These are phyloP conservation scores for Wasmannia auropunctata DNA, from an alignment of 1,140 invertebrate genomes.

Conservation along the genomic window DNA sequence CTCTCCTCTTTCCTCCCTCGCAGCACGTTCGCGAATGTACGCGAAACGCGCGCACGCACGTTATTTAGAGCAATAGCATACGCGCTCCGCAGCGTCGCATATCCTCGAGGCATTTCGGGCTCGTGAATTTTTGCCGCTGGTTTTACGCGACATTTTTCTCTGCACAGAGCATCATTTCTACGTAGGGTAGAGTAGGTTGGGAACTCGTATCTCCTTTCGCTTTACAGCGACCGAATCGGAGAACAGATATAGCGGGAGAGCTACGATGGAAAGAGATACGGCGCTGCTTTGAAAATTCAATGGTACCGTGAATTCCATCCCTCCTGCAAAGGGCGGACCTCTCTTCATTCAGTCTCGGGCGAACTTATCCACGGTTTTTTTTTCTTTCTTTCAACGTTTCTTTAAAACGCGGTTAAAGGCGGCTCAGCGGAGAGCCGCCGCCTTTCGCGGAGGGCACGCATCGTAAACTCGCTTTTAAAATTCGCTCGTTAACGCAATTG, in stretches of 20 bases:
- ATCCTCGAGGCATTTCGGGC: constrained; percentile 1
- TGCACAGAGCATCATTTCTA: not conserved
- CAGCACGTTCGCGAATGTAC: too few relatives aligned
- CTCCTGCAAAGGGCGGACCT: not conserved
- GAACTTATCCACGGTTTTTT: not conserved
- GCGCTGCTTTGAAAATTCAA: constrained; percentile 37
- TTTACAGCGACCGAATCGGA: constrained; percentile 21
- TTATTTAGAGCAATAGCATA: constrained; percentile 29
- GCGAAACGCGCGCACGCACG: not conserved
- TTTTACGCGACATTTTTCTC: constrained; percentile 29
- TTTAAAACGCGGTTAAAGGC: too few relatives aligned
- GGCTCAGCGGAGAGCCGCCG: too few relatives aligned
- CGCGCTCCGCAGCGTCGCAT: not conserved
- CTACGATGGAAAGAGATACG: constrained; percentile 2
- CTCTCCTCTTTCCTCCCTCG: too few relatives aligned
- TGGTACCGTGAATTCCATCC: not conserved
- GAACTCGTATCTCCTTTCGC: constrained; percentile 30
- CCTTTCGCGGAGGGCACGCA: not conserved
- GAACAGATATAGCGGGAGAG: not conserved
- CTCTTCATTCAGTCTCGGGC: not conserved
- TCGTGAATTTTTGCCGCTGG: constrained; percentile 17
- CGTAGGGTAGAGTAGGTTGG: not conserved
- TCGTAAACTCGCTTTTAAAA: constrained; percentile 10
- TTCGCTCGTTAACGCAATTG: constrained; percentile 28
- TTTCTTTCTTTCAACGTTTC: too few relatives aligned